Evolutionary conservation across 2,113 vertebrate species (phyloP), one percentile per base, ranked within the genome.

Genomic region (Apus apus): DNA sequence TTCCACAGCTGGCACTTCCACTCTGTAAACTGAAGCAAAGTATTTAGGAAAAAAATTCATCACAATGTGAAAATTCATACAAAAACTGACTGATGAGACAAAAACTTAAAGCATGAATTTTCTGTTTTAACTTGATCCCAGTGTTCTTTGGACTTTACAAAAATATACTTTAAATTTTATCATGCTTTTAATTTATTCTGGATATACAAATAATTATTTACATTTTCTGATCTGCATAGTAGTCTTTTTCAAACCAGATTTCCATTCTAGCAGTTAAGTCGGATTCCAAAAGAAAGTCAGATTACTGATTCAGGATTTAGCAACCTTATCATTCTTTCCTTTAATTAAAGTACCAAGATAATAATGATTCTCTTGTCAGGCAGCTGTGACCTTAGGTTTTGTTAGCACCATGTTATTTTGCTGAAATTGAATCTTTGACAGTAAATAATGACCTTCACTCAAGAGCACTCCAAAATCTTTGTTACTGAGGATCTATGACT

Each of bases 401-500:
- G 53, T 66, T 73, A 88, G 36, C 72, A 67, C 27, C 4, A 0
- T 83, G 46, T 71, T 67, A 93, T 91, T 85, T 85, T 77, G 25
- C 50, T 61, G 79, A 93, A 96, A 94, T 61, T 74, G 58, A 76
- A 80, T 83, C 40, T 85, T 56, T 87, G 78, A 85, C 75, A 92
- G 79, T 90, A 95, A 92, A 90, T 93, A 95, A 90, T 80, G 82
- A 90, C 88, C 82, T 90, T 94, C 64, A 76, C 43, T 91, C 23
- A 93, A 82, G 66, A 93, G 70, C n/a, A 38, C 82, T 82, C 53
- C n/a, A 58, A 73, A 80, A 30, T 58, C 53, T 93, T 73, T 80
- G 17, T 73, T 96, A 88, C 88, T 86, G 72, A 93, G 17, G 6
- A 73, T 58, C n/a, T 85, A 19, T 40, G 66, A 30, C 4, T 65